A percentile compares a stretch with the other conserved stretches of the same genome.
Evolutionary conservation across 2,797 vertebrate genomes (phyloP).

Genomic region (Pipistrellus nathusii): DNA sequence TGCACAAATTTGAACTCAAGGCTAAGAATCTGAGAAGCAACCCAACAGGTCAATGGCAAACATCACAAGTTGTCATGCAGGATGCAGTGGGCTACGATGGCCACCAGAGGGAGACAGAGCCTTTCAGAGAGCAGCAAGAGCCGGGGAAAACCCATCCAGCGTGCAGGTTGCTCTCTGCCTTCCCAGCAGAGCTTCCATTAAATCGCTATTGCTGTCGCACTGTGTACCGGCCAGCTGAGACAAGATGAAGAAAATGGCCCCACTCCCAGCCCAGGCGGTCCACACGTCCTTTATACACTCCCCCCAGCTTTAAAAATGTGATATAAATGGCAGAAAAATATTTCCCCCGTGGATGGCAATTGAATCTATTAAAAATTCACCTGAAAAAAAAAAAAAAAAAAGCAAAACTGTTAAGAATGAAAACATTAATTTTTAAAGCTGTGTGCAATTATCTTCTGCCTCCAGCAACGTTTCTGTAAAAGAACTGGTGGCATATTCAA

Average conservation of each 20-base stretch:
- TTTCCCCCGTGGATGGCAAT: slow-evolving; percentile 44
- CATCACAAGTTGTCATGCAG: not conserved
- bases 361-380: slow-evolving; percentile 47
- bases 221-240: not conserved
- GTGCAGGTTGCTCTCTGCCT: not conserved
- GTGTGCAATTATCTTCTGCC: slow-evolving; percentile 47
- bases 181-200: not conserved
- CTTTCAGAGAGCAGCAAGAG: slow-evolving; percentile 62
- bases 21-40: not conserved
- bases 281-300: not conserved
- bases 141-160: not conserved
- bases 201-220: no score
- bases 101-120: slow-evolving; percentile 85
- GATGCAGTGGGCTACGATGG: not conserved
- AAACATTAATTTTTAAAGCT: slow-evolving; percentile 35
- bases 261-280: not conserved
- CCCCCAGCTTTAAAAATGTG: not conserved
- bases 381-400: slow-evolving; percentile 10
- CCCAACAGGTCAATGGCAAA: not conserved
- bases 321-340: not conserved
- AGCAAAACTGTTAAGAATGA: slow-evolving; percentile 14
- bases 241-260: not conserved
- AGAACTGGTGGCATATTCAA: not conserved
- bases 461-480: slow-evolving; percentile 49
- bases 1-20: not conserved